These are phyloP conservation scores for Druceiella hillmani DNA, from an alignment of 2,888 invertebrate genomes.

Conservation along the genomic window DNA sequence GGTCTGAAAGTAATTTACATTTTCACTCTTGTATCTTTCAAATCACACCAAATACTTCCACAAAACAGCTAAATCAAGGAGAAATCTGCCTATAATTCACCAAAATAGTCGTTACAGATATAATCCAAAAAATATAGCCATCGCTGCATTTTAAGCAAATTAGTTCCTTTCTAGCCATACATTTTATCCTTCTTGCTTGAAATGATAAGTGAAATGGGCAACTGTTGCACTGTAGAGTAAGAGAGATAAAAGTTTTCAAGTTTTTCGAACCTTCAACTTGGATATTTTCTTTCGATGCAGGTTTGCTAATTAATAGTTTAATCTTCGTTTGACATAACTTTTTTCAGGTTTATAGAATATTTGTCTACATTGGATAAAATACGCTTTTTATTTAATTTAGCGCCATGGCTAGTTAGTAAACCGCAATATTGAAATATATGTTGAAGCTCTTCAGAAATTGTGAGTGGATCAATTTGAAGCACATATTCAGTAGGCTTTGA, in stretches of 20 bases:
- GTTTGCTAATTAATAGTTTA: constrained; percentile 5
- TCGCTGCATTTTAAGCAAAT: constrained; percentile 7
- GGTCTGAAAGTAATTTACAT: too few species aligned
- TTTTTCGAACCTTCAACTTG: background rate
- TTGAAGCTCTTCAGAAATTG: constrained; percentile 1
- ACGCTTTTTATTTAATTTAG: constrained; percentile 6
- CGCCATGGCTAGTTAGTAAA: constrained; percentile 4
- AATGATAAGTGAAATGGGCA: constrained; percentile 4
- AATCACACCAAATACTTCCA: too few species aligned
- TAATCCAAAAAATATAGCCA: background rate
- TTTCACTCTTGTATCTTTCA: too few species aligned
- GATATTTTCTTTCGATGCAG: constrained; percentile 2
- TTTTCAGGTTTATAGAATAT: constrained; percentile 6
- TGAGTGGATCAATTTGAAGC: constrained; percentile 3
- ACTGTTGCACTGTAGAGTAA: background rate
- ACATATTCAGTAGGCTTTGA: constrained; percentile 6
- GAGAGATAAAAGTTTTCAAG: constrained; percentile 4
- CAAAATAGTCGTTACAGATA: constrained; percentile 4
- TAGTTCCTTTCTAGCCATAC: constrained; percentile 4
- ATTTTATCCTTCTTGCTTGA: constrained; percentile 2
- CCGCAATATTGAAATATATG: background rate
- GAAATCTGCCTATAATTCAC: too few species aligned
- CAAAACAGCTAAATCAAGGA: too few species aligned
- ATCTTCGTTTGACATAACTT: background rate
- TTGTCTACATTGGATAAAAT: constrained; percentile 5